Percentiles rank a stretch among this genome's conserved stretches.
Conservation (phyloP, 2,113 vertebrate species). For the Cromileptes altivelis region DNA sequence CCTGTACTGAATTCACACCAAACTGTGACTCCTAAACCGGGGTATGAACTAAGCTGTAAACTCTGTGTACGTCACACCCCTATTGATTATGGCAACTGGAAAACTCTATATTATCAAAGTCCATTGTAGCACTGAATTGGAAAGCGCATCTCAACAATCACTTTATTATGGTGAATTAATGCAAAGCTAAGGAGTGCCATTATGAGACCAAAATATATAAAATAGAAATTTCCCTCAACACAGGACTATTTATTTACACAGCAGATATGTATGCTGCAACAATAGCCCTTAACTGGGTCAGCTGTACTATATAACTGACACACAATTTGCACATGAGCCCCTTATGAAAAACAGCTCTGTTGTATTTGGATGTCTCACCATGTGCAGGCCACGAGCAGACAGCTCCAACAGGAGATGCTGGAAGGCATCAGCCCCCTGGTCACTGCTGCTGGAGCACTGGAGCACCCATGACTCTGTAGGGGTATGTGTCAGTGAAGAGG, state of each 20-base stretch:
- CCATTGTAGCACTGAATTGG: too few relatives aligned
- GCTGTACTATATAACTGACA: neutral
- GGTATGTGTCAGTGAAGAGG: conserved; percentile 64
- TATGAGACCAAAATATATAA: neutral
- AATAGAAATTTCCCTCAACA: neutral
- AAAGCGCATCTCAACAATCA: neutral
- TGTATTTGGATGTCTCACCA: conserved; percentile 84
- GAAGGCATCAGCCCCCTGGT: conserved; percentile 68
- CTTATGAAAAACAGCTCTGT: neutral
- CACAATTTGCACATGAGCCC: neutral
- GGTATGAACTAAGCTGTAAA: too few relatives aligned
- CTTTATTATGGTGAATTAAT: neutral
- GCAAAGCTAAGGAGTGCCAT: neutral
- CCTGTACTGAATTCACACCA: too few relatives aligned
- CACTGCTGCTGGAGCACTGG: conserved; percentile 48
- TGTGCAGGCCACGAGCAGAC: conserved; percentile 75
- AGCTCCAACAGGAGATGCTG: conserved; percentile 83
- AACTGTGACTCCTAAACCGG: too few relatives aligned
- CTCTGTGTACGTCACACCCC: too few relatives aligned
- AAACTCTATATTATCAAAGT: neutral
- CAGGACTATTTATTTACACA: neutral
- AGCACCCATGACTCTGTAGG: conserved; percentile 89
- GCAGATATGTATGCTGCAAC: neutral
- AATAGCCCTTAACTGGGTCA: neutral
- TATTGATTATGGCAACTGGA: neutral